Evolutionary conservation across 2,888 invertebrate species (phyloP).

Genomic region (Nomada lathburiana): DNA sequence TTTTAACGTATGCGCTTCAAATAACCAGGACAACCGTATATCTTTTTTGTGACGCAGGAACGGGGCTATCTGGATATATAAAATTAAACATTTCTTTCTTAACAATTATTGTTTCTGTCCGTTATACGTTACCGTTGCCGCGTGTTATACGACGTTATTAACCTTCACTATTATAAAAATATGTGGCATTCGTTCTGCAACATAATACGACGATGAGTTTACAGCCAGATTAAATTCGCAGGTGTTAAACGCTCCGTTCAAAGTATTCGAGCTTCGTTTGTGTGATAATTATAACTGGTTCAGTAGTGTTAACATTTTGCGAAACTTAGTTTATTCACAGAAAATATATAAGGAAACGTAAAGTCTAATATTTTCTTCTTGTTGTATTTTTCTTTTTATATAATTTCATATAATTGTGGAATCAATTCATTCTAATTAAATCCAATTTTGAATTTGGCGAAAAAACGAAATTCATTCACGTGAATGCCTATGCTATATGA

Average conservation of each 20-base stretch:
- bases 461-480: neutral
- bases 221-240: neutral
- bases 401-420: neutral
- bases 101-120: neutral
- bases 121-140: neutral
- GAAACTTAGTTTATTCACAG: neutral
- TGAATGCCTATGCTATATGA: conserved; percentile 7
- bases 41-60: conserved; percentile 37
- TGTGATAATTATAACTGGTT: neutral
- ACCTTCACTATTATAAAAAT: conserved; percentile 6
- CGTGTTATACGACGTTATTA: too few species aligned
- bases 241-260: neutral
- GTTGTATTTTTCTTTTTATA: neutral
- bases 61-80: conserved; percentile 5
- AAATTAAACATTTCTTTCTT: neutral
- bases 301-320: neutral
- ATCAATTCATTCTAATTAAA: neutral
- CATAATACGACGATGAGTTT: neutral
- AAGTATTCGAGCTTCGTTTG: neutral
- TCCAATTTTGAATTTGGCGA: neutral
- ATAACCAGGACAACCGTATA: neutral
- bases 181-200: neutral
- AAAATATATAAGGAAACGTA: too few species aligned
- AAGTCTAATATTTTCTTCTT: neutral
- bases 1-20: too few species aligned